Evolutionary conservation across 2,113 vertebrate species (phyloP), one percentile per base, ranked within the genome.

Genomic region (Spea multiplicata): DNA sequence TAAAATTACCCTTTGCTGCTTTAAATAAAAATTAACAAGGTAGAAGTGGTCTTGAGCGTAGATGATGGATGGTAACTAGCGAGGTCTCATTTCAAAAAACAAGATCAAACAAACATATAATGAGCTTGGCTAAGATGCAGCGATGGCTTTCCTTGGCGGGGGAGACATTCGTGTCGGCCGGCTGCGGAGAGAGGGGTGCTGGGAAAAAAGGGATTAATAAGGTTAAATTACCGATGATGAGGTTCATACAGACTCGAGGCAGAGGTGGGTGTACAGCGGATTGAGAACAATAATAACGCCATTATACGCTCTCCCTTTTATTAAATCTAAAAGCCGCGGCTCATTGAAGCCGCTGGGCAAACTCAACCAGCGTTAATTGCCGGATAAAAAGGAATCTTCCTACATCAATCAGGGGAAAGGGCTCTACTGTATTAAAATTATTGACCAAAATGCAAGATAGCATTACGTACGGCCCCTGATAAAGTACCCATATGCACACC

Each of bases 11-110:
- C 87, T 88, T 88, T 83, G 87, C 81, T 57, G 76, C 86, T 87
- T 90, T 85, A 89, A 88, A 85, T 85, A 88, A 88, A 87, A 88
- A 81, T 78, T 81, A 87, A 84, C 83, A 83, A 83, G 86, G 85
- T 83, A 45, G 83, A 87, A 86, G 85, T 66, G 71, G 14, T 81
- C 46, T 78, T 0, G 74, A 73, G 81, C 59, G 13, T 44, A 82
- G 84, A 84, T 88, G 88, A 87, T 90, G 86, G 84, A 87, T 48
- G 75, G 75, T 78, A n/a, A 70, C 76, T 44, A 71, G 81, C 83
- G 86, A 81, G 62, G 12, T 61, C 83, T 82, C 77, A 44, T 17
- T 71, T 62, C 82, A 88, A 82, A 87, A 86, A 79, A 30, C 30
- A 79, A 80, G 79, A 88, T 80, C 78, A 82, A 86, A 89, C 89